These are phyloP conservation scores for Tetragnatha versicolor DNA, from an alignment of 1,140 invertebrate species.

Conservation along the genomic window DNA sequence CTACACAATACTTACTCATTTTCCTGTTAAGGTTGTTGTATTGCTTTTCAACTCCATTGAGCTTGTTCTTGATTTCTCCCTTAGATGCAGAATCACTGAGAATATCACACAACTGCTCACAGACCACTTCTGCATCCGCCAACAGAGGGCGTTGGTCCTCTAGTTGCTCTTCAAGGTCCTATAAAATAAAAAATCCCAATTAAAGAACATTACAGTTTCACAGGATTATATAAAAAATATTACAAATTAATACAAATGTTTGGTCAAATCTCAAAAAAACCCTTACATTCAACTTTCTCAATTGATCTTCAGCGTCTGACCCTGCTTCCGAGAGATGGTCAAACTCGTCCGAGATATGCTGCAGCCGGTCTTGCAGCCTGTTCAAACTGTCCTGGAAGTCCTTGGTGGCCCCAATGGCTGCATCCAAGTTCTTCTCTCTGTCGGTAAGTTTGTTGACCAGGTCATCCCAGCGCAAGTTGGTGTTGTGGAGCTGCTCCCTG, in stretches of 20 bases:
- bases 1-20: slow-evolving; percentile 63
- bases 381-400: slow-evolving; percentile 88
- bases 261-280: no score
- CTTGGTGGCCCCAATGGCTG: slow-evolving; percentile 84
- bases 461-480: slow-evolving; percentile 77
- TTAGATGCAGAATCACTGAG: slow-evolving; percentile 89
- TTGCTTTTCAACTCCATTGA: slow-evolving; percentile 80
- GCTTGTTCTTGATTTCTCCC: slow-evolving; percentile 87
- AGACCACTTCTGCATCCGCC: slow-evolving; percentile 85
- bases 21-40: slow-evolving; percentile 87
- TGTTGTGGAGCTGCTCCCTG: slow-evolving; percentile 67
- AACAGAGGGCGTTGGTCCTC: slow-evolving; percentile 85
- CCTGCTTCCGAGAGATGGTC: slow-evolving; percentile 76
- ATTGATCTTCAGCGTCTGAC: slow-evolving; percentile 81
- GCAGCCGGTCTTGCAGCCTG: slow-evolving; percentile 79
- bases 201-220: not conserved
- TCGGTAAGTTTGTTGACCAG: slow-evolving; percentile 80
- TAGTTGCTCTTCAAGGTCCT: slow-evolving; percentile 83
- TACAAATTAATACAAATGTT: no score
- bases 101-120: slow-evolving; percentile 83
- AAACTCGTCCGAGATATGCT: slow-evolving; percentile 83
- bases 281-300: slow-evolving; percentile 74
- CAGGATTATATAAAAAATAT: not conserved
- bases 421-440: slow-evolving; percentile 81
- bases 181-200: slow-evolving; percentile 49